Conservation (phyloP, 2,113 vertebrate species). For the Chroicocephalus ridibundus region DNA sequence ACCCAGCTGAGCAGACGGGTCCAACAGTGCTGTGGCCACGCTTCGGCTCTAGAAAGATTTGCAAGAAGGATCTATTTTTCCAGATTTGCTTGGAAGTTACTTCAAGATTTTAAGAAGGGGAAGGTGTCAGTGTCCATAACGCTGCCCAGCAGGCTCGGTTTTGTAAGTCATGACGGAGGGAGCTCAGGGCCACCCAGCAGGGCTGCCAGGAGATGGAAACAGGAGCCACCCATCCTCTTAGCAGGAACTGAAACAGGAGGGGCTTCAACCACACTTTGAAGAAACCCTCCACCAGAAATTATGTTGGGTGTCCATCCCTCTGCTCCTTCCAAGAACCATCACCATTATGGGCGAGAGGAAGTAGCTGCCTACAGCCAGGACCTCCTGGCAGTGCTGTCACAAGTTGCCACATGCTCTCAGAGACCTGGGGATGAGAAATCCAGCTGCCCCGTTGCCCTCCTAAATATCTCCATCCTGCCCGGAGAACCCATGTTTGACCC, state of each 20-base stretch:
- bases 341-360: not conserved
- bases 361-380: not conserved
- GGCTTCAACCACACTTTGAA: not conserved
- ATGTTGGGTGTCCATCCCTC: not conserved
- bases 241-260: not conserved
- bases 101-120: not conserved
- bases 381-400: not conserved
- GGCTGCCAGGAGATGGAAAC: not conserved
- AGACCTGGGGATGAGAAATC: conserved; percentile 59
- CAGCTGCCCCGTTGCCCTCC: conserved; percentile 76
- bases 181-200: not conserved
- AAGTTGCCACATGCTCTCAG: conserved; percentile 72
- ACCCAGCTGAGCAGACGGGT: not conserved
- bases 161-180: not conserved
- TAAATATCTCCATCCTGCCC: conserved; percentile 74
- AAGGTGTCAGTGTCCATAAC: not conserved
- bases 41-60: not conserved
- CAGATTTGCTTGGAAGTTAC: not conserved
- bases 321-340: not conserved
- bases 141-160: not conserved
- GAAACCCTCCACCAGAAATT: not conserved
- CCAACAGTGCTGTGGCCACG: too few relatives aligned
- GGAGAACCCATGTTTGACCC: conserved; percentile 77
- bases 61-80: not conserved
- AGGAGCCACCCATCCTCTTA: not conserved